Evolutionary conservation across 2,888 invertebrate genomes (phyloP), one percentile per base, ranked within the genome.

Genomic region (Papilio demoleus): DNA sequence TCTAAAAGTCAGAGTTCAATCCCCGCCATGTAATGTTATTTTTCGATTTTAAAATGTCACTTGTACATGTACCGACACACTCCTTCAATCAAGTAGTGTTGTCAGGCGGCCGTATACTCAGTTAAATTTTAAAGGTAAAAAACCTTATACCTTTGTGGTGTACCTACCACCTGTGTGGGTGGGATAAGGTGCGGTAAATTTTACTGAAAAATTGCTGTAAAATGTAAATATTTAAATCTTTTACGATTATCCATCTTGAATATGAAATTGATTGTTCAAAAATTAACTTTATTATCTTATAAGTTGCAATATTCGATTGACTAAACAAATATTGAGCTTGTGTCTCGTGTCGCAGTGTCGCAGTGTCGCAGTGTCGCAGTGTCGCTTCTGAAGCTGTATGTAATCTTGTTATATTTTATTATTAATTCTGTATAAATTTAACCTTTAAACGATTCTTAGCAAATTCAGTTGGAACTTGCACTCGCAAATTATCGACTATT

Each of bases 381-480:
- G n/a, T n/a, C 31, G 78, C 78, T 79, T 78, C 76, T 75, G 67
- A 70, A 75, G 76, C 77, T 78, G 77, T 80, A 79, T 79, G 70
- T 72, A 68, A 75, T 74, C 76, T 36, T 50, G 76, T 75, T 77
- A 76, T 73, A 75, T 75, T 79, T 76, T 80, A 78, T 77, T 77
- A 62, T 40, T 24, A 60, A 67, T 14, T 12, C 36, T 42, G 17
- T 42, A n/a, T 34, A 24, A 58, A 40, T 12, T 14, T 27, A 42
- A 61, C 27, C 14, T 31, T 6, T 74, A 75, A 77, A 78, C 71
- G 73, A 31, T 36, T 61, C 34, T 42, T 61, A 61, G 67, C 67
- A 9, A 67, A 61, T 40, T 40, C 14, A 27, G 58, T 60, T 61
- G 42, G 47, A 61, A 27, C 45, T 58, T 47, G 31, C 59, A 68